A percentile compares a stretch with the other conserved stretches of the same genome.
These are phyloP conservation scores for Brachycybe producta DNA, from an alignment of 2,888 invertebrate species.

Conservation along the genomic window DNA sequence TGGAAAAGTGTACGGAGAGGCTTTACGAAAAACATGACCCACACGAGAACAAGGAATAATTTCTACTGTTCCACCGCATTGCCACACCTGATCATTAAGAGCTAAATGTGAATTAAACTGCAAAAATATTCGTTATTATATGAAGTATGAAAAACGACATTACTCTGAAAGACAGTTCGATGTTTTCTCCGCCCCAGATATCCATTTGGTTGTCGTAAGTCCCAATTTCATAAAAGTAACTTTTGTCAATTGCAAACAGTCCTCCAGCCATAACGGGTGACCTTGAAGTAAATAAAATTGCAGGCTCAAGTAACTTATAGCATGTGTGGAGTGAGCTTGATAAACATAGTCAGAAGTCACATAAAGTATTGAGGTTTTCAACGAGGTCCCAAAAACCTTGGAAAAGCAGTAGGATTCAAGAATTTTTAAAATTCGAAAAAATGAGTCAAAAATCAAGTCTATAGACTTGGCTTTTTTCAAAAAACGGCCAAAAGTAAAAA, in stretches of 20 bases:
- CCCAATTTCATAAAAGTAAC: constrained; percentile 76
- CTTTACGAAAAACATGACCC: constrained; percentile 81
- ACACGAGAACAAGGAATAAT: constrained; percentile 88
- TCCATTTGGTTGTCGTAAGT: constrained; percentile 52
- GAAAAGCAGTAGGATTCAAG: no score
- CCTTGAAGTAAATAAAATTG: constrained; percentile 27
- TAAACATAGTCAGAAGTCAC: no score
- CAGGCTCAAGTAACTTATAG: no score
- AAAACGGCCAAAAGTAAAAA: no score
- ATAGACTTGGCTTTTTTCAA: no score
- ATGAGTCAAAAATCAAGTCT: no score
- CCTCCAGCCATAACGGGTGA: constrained; percentile 93
- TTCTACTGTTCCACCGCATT: constrained; percentile 80
- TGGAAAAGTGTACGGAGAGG: constrained; percentile 84
- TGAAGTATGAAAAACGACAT: constrained; percentile 17
- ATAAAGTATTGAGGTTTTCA: no score
- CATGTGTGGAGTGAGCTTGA: no score
- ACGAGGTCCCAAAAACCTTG: no score
- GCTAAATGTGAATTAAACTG: background rate
- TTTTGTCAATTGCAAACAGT: constrained; percentile 71
- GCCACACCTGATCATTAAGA: constrained; percentile 51
- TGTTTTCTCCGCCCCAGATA: constrained; percentile 97
- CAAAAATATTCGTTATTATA: background rate
- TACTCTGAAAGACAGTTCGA: constrained; percentile 88
- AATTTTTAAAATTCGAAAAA: no score